Evolutionary conservation across 2,113 vertebrate species (phyloP).

Genomic region (Mugil cephalus): DNA sequence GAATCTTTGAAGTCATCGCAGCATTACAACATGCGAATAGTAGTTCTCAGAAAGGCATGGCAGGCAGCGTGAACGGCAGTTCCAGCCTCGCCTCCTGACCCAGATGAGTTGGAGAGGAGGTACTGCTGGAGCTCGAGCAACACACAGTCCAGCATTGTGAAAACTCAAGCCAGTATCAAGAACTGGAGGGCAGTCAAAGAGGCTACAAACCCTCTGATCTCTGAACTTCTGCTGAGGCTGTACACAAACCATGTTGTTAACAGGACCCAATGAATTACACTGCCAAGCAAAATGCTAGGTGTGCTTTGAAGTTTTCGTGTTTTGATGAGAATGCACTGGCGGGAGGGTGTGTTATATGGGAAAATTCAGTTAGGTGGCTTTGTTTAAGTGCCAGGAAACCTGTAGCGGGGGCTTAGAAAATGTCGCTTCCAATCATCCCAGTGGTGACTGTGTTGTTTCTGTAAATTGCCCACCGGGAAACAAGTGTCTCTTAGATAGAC

Average conservation of each 20-base stretch:
- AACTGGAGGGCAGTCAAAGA: constrained; percentile 51
- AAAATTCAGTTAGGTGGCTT: constrained; percentile 50
- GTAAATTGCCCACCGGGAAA: constrained; percentile 55
- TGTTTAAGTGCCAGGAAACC: constrained; percentile 56
- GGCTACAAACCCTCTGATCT: constrained; percentile 45
- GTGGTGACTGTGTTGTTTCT: constrained; percentile 54
- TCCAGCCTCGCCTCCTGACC: constrained; percentile 50
- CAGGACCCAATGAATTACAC: constrained; percentile 11
- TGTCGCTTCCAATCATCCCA: constrained; percentile 50
- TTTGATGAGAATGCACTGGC: constrained; percentile 9
- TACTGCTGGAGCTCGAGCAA: constrained; percentile 38
- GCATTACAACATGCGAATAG: constrained; percentile 62
- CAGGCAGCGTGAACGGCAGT: constrained; percentile 49
- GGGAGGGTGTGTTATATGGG: constrained; percentile 10
- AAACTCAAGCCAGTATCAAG: constrained; percentile 51
- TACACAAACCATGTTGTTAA: constrained; percentile 47
- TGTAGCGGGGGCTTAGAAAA: constrained; percentile 39
- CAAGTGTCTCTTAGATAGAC: constrained; percentile 36
- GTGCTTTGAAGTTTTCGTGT: constrained; percentile 51
- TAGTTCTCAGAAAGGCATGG: constrained; percentile 46
- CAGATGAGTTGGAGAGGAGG: constrained; percentile 58
- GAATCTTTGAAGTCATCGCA: constrained; percentile 61
- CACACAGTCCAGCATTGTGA: constrained; percentile 29
- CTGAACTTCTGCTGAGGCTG: constrained; percentile 47
- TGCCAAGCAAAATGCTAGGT: constrained; percentile 58